Conservation (phyloP, 2,797 vertebrate species). For the Melopsittacus undulatus region DNA sequence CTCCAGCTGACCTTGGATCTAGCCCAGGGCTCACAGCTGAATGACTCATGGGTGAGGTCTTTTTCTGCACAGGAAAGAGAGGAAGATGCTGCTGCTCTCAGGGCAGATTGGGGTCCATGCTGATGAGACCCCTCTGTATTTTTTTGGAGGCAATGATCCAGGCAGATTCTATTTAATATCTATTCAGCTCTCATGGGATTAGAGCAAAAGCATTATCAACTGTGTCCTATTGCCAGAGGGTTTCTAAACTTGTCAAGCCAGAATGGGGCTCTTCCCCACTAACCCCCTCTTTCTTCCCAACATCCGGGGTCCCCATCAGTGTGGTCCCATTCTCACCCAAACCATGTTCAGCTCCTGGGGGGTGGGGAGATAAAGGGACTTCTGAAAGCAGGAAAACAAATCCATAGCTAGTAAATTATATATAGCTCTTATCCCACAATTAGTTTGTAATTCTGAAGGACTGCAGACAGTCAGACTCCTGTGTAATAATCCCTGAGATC, state of each 20-base stretch:
- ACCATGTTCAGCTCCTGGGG: neutral
- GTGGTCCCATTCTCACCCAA: neutral
- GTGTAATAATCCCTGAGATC: conserved; percentile 60
- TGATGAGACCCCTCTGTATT: neutral
- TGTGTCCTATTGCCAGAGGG: neutral
- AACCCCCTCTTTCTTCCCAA: neutral
- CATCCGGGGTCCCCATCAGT: neutral
- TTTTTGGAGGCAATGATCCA: neutral
- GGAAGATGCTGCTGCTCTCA: neutral
- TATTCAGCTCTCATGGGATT: neutral
- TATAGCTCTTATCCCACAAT: conserved; percentile 62
- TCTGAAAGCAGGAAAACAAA: conserved; percentile 70
- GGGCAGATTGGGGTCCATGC: neutral
- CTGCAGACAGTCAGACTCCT: conserved; percentile 68
- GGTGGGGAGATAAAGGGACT: neutral
- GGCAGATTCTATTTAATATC: neutral
- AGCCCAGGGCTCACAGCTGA: neutral
- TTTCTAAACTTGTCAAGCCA: neutral
- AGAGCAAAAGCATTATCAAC: neutral
- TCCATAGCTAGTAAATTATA: conserved; percentile 69
- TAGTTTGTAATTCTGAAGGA: conserved; percentile 68
- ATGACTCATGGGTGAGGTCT: neutral
- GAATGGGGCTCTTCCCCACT: neutral
- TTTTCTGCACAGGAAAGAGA: neutral
- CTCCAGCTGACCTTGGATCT: neutral